Percentiles rank a stretch among this genome's conserved stretches.
phyloP scores from a whole-genome alignment of 23 tunicate species.

The Corella eumyota region DNA sequence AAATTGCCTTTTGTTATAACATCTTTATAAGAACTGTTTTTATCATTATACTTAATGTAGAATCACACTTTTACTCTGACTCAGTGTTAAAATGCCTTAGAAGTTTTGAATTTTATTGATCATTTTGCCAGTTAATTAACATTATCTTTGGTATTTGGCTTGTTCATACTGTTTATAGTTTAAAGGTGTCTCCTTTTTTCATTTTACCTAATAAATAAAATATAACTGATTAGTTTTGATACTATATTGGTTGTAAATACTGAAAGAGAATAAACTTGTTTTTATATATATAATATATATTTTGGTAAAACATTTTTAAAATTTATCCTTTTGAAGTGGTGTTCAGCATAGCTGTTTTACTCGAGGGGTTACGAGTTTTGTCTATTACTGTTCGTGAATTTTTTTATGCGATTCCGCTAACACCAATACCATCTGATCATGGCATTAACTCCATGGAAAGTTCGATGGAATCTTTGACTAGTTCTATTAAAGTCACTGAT shows the following conservation, averaged over 20 bases:
- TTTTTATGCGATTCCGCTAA: slow-evolving; percentile 21
- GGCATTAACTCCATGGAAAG: neutral
- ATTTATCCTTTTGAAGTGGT: slow-evolving; percentile 12
- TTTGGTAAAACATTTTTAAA: neutral
- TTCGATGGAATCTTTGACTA: neutral
- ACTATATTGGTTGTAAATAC: too few species aligned
- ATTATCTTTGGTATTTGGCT: too few species aligned
- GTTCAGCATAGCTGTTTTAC: slow-evolving; percentile 22
- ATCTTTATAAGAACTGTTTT: neutral
- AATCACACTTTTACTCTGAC: too few species aligned
- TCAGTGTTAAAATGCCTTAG: too few species aligned
- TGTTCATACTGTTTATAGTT: too few species aligned
- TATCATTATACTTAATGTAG: neutral
- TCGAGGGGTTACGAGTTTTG: slow-evolving; percentile 21
- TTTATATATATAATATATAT: too few species aligned
- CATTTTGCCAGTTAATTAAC: too few species aligned
- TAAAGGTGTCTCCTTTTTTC: too few species aligned
- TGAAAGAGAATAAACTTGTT: too few species aligned
- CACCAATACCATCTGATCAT: neutral
- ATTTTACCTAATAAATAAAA: too few species aligned
- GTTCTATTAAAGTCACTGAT: slow-evolving; percentile 16
- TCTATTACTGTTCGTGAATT: neutral
- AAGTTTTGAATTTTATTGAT: too few species aligned
- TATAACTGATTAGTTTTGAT: too few species aligned
- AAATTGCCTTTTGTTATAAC: slow-evolving; percentile 3